A percentile compares a stretch with the other conserved stretches of the same genome.
These are phyloP conservation scores for Corythoichthys intestinalis DNA, from an alignment of 2,113 vertebrate species.

Conservation along the genomic window DNA sequence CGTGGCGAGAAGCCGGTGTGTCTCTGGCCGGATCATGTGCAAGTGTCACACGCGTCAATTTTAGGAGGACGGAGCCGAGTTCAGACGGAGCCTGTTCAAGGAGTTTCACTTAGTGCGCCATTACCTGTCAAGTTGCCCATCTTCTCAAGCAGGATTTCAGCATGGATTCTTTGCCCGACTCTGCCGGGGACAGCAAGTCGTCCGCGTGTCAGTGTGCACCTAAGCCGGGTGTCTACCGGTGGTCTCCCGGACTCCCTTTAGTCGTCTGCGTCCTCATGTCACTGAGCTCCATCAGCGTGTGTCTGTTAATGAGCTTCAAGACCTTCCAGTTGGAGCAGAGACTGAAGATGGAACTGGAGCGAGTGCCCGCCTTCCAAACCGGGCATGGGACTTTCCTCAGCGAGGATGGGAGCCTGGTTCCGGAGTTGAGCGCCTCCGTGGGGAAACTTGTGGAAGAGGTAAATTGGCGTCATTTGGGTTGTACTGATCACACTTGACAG, in stretches of 20 bases:
- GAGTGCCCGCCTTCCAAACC: constrained; percentile 47
- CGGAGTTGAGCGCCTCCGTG: constrained; percentile 74
- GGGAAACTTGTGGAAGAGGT: constrained; percentile 83
- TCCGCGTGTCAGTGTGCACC: constrained; percentile 47
- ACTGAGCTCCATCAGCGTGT: constrained; percentile 76
- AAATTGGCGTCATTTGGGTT: constrained; percentile 18
- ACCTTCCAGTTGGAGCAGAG: constrained; percentile 80
- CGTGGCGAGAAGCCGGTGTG: constrained; percentile 24
- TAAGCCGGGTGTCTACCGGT: constrained; percentile 44
- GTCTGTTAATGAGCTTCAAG: constrained; percentile 81
- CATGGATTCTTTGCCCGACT: constrained; percentile 59
- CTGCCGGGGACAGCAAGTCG: constrained; percentile 48
- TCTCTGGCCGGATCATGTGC: constrained; percentile 6
- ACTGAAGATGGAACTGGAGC: constrained; percentile 77
- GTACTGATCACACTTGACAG: neutral
- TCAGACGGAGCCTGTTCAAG: neutral
- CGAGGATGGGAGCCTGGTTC: constrained; percentile 66
- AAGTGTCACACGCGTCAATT: constrained; percentile 1
- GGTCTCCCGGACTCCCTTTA: constrained; percentile 60
- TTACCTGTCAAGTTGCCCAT: neutral
- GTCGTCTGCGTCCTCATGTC: constrained; percentile 77
- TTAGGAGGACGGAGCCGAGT: neutral
- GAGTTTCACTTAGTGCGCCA: neutral
- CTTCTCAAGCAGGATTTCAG: constrained; percentile 26
- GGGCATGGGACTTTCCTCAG: constrained; percentile 47